phyloP scores from a whole-genome alignment of 2,888 invertebrate species.

The Seladonia tumulorum region DNA sequence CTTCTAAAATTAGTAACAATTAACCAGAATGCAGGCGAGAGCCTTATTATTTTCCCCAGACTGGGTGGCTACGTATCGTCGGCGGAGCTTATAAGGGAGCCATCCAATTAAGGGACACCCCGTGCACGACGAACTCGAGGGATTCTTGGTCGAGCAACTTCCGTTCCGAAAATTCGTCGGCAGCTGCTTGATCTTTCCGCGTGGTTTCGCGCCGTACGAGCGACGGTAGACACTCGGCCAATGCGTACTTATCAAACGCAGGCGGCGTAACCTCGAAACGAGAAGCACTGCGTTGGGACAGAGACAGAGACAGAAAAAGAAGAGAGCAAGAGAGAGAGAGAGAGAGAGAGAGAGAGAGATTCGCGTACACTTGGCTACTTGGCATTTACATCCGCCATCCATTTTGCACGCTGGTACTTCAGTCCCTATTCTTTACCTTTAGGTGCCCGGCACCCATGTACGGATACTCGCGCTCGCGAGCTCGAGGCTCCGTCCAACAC shows the following conservation, averaged over 20 bases:
- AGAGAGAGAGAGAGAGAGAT: conserved; percentile 59
- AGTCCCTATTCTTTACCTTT: conserved; percentile 71
- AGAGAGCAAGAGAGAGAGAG: conserved; percentile 51
- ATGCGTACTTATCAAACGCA: conserved; percentile 71
- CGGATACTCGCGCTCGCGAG: conserved; percentile 30
- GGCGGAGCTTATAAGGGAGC: conserved; percentile 2
- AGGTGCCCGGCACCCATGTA: conserved; percentile 67
- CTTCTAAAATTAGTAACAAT: conserved; percentile 5
- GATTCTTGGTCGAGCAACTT: conserved; percentile 17
- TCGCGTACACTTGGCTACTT: conserved; percentile 75
- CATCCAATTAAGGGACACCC: conserved; percentile 19
- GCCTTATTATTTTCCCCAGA: background rate
- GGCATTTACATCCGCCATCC: conserved; percentile 78
- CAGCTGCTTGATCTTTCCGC: conserved; percentile 75
- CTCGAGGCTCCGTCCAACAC: background rate
- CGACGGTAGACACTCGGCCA: conserved; percentile 66
- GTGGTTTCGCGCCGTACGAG: conserved; percentile 63
- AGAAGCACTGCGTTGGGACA: background rate
- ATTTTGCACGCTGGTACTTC: conserved; percentile 74
- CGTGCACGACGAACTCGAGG: conserved; percentile 18
- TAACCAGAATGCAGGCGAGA: background rate
- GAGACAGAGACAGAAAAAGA: conserved; percentile 45
- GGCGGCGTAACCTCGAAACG: conserved; percentile 41
- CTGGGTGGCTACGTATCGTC: background rate
- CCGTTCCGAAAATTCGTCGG: conserved; percentile 67